A percentile compares a stretch with the other conserved stretches of the same genome.
phyloP scores from a whole-genome alignment of 2,113 vertebrate genomes.

The Stigmatopora argus region DNA sequence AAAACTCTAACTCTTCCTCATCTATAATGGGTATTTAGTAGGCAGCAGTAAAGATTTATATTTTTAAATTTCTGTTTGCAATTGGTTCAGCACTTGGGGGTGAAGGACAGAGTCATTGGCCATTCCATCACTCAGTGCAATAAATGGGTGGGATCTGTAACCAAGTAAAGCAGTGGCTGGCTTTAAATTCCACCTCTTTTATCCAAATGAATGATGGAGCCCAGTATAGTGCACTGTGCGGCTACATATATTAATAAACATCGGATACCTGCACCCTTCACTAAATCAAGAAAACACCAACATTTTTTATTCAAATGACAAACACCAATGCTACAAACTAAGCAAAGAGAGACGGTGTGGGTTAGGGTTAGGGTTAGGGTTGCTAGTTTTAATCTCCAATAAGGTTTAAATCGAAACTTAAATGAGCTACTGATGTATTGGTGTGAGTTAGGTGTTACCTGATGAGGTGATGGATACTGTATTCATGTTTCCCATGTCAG shows the following conservation, averaged over 20 bases:
- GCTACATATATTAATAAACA: constrained; percentile 75
- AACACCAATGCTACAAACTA: constrained; percentile 54
- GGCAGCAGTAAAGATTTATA: constrained; percentile 61
- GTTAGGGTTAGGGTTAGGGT: no score
- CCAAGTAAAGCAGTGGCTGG: constrained; percentile 75
- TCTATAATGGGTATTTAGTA: constrained; percentile 48
- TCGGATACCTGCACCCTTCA: constrained; percentile 69
- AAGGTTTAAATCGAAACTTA: not conserved
- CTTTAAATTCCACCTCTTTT: constrained; percentile 80
- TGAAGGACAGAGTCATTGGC: constrained; percentile 72
- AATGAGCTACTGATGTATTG: constrained; percentile 1
- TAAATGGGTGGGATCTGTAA: constrained; percentile 80
- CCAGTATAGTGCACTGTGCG: constrained; percentile 63
- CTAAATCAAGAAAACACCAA: constrained; percentile 73
- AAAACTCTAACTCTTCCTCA: constrained; percentile 29
- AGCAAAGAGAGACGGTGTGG: constrained; percentile 39
- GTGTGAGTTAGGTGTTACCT: constrained; percentile 49
- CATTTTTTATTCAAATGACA: constrained; percentile 81
- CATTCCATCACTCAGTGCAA: constrained; percentile 76
- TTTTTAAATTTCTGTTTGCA: constrained; percentile 69
- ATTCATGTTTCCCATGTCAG: constrained; percentile 50
- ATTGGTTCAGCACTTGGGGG: constrained; percentile 59
- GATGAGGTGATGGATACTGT: constrained; percentile 41
- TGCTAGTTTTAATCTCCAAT: constrained; percentile 2
- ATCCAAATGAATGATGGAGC: constrained; percentile 78